Conservation (phyloP, 2,797 vertebrate species). For the Coranthus polyacanthus region DNA sequence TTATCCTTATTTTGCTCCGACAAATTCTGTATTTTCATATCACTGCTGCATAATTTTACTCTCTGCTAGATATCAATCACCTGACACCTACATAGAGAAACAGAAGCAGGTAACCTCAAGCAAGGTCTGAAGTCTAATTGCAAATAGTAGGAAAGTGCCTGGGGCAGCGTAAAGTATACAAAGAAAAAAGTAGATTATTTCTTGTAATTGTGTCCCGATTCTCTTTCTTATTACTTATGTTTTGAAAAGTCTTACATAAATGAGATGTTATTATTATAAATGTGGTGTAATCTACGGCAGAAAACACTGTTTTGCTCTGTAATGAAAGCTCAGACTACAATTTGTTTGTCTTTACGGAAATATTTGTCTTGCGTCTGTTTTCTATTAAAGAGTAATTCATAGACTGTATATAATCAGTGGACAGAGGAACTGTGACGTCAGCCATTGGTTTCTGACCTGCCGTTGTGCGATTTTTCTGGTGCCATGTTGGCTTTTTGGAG, state of each 20-base stretch:
- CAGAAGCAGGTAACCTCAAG: conserved; percentile 41
- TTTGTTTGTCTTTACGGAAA: background rate
- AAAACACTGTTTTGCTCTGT: conserved; percentile 6
- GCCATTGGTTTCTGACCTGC: too few species aligned
- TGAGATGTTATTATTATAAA: conserved; percentile 47
- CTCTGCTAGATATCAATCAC: conserved; percentile 53
- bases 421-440: too few species aligned
- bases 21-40: conserved; percentile 33
- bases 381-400: conserved; percentile 20
- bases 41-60: conserved; percentile 36
- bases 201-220: conserved; percentile 28
- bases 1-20: conserved; percentile 25
- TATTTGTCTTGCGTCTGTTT: background rate
- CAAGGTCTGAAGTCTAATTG: conserved; percentile 54
- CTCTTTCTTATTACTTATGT: conserved; percentile 21
- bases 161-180: conserved; percentile 28
- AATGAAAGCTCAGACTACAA: conserved; percentile 28
- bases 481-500: too few species aligned
- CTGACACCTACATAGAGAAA: conserved; percentile 33
- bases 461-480: too few species aligned
- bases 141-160: conserved; percentile 28
- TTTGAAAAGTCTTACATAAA: conserved; percentile 26
- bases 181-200: conserved; percentile 30
- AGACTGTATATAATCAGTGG: too few species aligned
- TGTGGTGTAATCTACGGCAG: conserved; percentile 3